phyloP scores from a whole-genome alignment of 2,113 vertebrate genomes.

The Amblyopsis rosae region DNA sequence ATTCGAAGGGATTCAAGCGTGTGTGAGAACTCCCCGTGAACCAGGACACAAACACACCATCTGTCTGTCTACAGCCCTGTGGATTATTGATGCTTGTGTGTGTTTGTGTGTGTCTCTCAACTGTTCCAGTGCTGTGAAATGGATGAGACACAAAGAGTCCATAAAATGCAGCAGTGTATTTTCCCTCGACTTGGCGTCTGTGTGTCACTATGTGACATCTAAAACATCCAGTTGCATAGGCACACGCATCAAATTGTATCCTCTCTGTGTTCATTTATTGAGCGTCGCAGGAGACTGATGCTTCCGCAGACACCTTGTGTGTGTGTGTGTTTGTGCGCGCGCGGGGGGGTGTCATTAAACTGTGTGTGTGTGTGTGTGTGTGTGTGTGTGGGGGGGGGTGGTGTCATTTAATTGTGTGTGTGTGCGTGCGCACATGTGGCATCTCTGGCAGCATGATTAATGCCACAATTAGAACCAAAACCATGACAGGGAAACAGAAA shows the following conservation, averaged over 20 bases:
- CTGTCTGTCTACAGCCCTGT: constrained; percentile 41
- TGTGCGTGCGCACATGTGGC: background rate
- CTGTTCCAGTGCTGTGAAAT: background rate
- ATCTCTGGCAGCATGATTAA: background rate
- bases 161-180: background rate
- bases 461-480: background rate
- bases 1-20: background rate
- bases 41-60: constrained; percentile 44
- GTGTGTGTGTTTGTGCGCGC: background rate
- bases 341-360: no score
- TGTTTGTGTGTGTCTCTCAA: background rate
- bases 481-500: background rate
- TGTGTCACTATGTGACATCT: constrained; percentile 4
- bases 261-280: constrained; percentile 33
- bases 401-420: background rate
- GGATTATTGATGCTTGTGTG: constrained; percentile 6
- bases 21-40: constrained; percentile 6
- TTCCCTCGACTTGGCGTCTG: constrained; percentile 2
- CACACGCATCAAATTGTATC: constrained; percentile 25
- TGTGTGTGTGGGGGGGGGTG: no score
- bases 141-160: background rate
- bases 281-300: constrained; percentile 2
- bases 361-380: no score
- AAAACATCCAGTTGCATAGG: background rate
- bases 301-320: background rate